A percentile compares a stretch with the other conserved stretches of the same genome.
Evolutionary conservation across 2,888 invertebrate species (phyloP).

Genomic region (Oxytorus armatus): DNA sequence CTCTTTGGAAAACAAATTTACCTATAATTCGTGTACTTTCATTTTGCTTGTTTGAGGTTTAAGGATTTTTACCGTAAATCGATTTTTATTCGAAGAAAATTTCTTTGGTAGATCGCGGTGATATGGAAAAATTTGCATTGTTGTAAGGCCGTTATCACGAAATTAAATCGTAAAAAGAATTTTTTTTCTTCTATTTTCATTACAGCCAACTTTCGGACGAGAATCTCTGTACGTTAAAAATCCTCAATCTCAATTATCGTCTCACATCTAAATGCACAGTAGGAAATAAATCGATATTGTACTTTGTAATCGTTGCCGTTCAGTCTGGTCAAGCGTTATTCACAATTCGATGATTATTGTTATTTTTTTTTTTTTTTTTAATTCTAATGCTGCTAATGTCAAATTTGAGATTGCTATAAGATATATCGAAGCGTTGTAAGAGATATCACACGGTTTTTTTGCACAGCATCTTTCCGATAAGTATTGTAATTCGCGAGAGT

Average conservation of each 20-base stretch:
- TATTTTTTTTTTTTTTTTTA: not conserved
- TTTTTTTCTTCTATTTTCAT: too few species aligned
- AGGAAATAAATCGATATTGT: not conserved
- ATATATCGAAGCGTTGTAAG: constrained; percentile 41
- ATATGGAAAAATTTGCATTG: too few species aligned
- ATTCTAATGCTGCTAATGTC: not conserved
- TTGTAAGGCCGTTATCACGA: too few species aligned
- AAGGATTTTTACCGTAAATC: too few species aligned
- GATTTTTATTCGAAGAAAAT: too few species aligned
- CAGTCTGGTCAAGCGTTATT: not conserved
- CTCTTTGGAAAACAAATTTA: too few species aligned
- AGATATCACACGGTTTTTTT: constrained; percentile 41
- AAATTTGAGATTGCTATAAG: not conserved
- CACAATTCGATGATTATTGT: constrained; percentile 2
- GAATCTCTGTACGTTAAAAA: not conserved
- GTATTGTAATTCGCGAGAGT: constrained; percentile 11
- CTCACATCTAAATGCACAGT: not conserved
- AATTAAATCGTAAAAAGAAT: too few species aligned
- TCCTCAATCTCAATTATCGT: not conserved
- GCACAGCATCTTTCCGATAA: constrained; percentile 32
- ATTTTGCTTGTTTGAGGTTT: too few species aligned
- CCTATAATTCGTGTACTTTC: too few species aligned
- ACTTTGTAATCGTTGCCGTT: not conserved
- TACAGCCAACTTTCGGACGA: too few species aligned
- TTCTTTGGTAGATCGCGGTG: too few species aligned